These are phyloP conservation scores for Nannoperca australis DNA, from an alignment of 2,797 vertebrate species.

Conservation along the genomic window DNA sequence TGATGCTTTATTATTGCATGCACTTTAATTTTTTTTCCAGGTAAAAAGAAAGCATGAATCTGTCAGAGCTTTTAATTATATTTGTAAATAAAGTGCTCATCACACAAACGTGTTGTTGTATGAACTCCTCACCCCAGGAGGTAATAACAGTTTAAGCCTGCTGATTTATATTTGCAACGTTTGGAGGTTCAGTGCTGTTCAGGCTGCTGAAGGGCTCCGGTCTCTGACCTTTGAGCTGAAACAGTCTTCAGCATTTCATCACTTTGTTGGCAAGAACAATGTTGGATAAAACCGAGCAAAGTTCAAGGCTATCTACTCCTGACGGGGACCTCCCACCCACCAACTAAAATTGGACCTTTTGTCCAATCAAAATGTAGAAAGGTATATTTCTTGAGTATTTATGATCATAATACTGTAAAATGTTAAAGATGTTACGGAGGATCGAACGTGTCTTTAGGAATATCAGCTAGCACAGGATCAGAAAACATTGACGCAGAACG, in stretches of 20 bases:
- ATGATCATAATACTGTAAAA: background rate
- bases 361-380: background rate
- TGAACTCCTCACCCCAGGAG: background rate
- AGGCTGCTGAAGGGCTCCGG: background rate
- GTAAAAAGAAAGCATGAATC: conserved; percentile 94
- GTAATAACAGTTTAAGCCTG: background rate
- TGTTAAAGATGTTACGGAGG: background rate
- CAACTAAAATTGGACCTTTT: background rate
- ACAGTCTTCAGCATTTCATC: background rate
- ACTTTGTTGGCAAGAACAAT: conserved; percentile 1
- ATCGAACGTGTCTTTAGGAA: background rate
- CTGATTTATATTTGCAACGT: background rate
- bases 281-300: background rate
- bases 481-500: conserved; percentile 7
- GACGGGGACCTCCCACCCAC: background rate
- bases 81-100: conserved; percentile 99
- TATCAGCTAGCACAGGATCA: background rate
- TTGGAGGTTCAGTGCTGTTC: no score
- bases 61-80: conserved; percentile 99
- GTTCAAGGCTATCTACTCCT: background rate
- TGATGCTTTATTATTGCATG: conserved; percentile 97
- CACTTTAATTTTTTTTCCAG: conserved; percentile 98
- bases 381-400: background rate
- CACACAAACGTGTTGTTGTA: conserved; percentile 79
- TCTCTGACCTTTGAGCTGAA: background rate